phyloP scores from a whole-genome alignment of 2,113 vertebrate species.

The Sinosuthora webbiana region DNA sequence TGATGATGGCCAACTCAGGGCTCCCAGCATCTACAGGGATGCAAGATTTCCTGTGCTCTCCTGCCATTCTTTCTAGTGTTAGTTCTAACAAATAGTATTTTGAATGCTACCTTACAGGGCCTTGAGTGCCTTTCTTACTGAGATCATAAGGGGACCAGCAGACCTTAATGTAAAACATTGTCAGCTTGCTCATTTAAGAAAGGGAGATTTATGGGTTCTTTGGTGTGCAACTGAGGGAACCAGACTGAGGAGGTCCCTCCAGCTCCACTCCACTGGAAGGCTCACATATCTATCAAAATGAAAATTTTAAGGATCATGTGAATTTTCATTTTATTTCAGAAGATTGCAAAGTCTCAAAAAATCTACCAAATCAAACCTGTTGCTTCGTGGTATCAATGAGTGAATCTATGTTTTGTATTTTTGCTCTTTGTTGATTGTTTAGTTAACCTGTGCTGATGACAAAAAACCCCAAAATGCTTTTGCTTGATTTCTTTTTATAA shows the following conservation, averaged over 20 bases:
- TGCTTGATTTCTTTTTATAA: background rate
- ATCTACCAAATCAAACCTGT: background rate
- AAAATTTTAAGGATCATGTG: background rate
- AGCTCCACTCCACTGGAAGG: background rate
- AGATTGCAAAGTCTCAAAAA: background rate
- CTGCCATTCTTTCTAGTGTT: background rate
- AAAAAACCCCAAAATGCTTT: background rate
- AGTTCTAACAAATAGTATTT: background rate
- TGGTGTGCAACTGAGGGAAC: background rate
- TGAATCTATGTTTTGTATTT: background rate
- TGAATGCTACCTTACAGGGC: background rate
- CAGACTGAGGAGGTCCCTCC: background rate
- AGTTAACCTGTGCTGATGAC: background rate
- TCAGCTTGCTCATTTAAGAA: background rate
- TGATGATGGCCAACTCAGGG: fast-evolving
- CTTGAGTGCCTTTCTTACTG: background rate
- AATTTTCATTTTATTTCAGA: background rate
- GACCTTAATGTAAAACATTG: background rate
- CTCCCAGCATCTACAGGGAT: background rate
- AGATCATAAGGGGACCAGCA: background rate
- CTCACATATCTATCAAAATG: background rate
- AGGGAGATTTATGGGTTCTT: background rate
- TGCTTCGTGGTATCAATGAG: background rate
- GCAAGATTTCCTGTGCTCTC: background rate
- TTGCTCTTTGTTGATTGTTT: background rate